Evolutionary conservation across 2,797 vertebrate species (phyloP).

Genomic region (Pyrocephalus nanus): DNA sequence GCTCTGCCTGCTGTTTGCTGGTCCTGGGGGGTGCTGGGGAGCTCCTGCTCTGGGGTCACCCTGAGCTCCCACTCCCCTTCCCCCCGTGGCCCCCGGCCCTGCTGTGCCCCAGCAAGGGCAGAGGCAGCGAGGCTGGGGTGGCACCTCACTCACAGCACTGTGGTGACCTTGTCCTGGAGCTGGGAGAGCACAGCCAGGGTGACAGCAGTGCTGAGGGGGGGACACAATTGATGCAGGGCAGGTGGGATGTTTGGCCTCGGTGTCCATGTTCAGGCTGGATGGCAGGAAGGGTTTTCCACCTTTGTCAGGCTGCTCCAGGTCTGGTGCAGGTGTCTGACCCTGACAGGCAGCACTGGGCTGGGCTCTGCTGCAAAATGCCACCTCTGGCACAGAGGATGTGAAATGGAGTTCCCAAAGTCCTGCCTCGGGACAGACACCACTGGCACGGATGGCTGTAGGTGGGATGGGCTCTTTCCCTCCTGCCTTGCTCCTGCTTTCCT

Average conservation of each 20-base stretch:
- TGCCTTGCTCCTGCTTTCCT: neutral
- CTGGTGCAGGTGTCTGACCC: neutral
- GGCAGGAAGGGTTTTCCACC: neutral
- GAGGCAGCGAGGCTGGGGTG: neutral
- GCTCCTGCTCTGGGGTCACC: neutral
- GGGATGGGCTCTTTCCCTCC: too few species aligned
- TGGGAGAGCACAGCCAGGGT: neutral
- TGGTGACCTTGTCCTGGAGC: neutral
- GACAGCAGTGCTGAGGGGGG: neutral
- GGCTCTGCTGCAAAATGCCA: neutral
- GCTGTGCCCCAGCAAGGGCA: neutral
- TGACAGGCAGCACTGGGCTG: neutral
- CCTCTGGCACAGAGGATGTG: neutral
- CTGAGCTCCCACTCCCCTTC: neutral
- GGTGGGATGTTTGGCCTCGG: neutral
- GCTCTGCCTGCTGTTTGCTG: neutral
- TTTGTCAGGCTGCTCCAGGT: neutral
- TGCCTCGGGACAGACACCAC: rapidly evolving
- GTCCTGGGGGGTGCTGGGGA: neutral
- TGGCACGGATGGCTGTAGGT: neutral
- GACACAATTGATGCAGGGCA: neutral
- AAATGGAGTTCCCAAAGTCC: neutral
- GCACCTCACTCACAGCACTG: neutral
- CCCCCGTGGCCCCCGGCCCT: neutral
- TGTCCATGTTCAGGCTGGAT: neutral